Percentiles rank a stretch among this genome's conserved stretches.
These are phyloP conservation scores for Oreochromis aureus DNA, from an alignment of 2,113 vertebrate species.

Conservation along the genomic window DNA sequence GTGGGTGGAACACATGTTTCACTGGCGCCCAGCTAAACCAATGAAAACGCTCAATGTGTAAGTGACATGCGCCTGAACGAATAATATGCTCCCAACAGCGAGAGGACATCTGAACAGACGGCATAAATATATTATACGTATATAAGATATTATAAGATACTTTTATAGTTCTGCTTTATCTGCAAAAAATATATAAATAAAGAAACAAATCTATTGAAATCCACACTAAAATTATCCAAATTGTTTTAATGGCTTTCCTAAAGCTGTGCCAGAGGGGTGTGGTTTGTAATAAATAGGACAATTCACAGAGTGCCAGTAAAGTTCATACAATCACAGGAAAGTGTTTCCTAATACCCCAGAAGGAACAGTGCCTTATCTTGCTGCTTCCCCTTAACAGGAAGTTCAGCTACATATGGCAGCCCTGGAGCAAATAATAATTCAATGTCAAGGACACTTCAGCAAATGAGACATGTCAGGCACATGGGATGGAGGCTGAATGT, in stretches of 20 bases:
- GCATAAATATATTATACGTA: background rate
- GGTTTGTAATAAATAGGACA: conserved; percentile 5
- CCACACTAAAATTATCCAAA: background rate
- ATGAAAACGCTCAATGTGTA: conserved; percentile 12
- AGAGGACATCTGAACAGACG: background rate
- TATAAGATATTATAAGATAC: background rate
- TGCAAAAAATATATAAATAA: background rate
- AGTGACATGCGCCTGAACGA: conserved; percentile 42
- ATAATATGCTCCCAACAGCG: conserved; percentile 3
- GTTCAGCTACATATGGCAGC: background rate
- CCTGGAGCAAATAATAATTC: background rate
- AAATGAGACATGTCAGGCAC: background rate
- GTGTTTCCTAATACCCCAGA: background rate
- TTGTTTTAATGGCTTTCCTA: background rate
- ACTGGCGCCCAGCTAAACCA: conserved; percentile 24
- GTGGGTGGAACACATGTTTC: conserved; percentile 53
- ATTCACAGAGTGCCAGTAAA: conserved; percentile 5
- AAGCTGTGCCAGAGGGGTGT: background rate
- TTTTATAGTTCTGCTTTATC: background rate
- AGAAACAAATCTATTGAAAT: background rate
- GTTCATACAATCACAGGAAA: conserved; percentile 36
- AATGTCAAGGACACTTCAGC: conserved; percentile 9
- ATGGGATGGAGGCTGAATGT: background rate
- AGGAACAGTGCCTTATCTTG: background rate
- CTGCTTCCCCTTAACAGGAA: background rate